phyloP scores from a whole-genome alignment of 1,140 invertebrate species.

The Bilobella aurantiaca region DNA sequence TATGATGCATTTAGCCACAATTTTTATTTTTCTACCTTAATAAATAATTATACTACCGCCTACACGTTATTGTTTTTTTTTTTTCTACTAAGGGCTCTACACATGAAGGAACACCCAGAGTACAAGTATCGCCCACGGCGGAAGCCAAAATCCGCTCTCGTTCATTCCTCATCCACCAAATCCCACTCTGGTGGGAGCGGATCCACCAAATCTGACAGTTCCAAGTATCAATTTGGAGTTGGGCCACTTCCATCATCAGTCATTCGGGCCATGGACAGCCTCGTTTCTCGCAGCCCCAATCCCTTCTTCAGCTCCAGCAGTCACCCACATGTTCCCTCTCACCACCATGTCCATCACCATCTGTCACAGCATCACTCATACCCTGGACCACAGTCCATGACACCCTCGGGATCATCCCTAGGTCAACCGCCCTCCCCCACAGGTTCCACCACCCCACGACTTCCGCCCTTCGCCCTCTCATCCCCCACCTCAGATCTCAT shows the following conservation, averaged over 20 bases:
- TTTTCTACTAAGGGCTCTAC: conserved; percentile 60
- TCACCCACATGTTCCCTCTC: neutral
- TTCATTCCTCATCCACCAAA: conserved; percentile 23
- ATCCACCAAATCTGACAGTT: conserved; percentile 21
- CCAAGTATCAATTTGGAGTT: conserved; percentile 18
- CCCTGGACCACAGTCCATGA: neutral
- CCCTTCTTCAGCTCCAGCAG: conserved; percentile 11
- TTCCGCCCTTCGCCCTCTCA: neutral
- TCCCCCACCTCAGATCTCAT: neutral
- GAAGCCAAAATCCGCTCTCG: conserved; percentile 66
- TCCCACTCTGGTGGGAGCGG: neutral
- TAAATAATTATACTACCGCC: neutral
- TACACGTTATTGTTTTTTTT: neutral
- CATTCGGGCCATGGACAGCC: conserved; percentile 29
- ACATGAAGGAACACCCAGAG: conserved; percentile 95
- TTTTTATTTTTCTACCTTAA: neutral
- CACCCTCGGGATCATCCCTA: neutral
- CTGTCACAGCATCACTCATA: neutral
- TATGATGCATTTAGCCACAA: neutral
- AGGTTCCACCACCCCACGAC: neutral
- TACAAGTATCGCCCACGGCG: conserved; percentile 87
- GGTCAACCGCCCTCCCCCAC: neutral
- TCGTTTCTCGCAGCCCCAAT: conserved; percentile 14
- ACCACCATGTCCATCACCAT: neutral
- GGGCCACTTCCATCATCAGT: conserved; percentile 21